Evolutionary conservation across 1,140 invertebrate genomes (phyloP).

Genomic region (Cotesia glomerata): DNA sequence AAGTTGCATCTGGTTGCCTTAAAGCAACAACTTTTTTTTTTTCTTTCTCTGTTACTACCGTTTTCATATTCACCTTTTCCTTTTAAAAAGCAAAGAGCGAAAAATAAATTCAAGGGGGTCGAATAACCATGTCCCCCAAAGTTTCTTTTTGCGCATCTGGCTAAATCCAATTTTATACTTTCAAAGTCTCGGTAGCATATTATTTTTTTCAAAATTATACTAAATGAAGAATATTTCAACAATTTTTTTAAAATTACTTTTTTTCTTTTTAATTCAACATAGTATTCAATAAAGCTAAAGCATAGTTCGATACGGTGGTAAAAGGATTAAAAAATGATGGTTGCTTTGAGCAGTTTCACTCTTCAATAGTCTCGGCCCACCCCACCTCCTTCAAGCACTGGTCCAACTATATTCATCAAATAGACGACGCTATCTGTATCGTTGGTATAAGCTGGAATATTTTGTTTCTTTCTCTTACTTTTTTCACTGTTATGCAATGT

Average conservation of each 20-base stretch:
- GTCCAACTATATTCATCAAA: slow-evolving; percentile 31
- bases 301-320: slow-evolving; percentile 3
- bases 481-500: not conserved
- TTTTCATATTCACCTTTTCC: not conserved
- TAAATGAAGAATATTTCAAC: not conserved
- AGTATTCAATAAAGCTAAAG: not conserved
- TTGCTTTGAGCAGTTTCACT: slow-evolving; percentile 63
- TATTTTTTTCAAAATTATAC: not conserved
- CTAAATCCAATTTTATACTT: not conserved
- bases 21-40: slow-evolving; percentile 45
- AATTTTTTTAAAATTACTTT: not conserved
- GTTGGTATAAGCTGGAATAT: not conserved
- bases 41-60: slow-evolving; percentile 21
- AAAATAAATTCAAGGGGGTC: not conserved
- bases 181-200: not conserved
- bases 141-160: slow-evolving; percentile 4
- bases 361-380: slow-evolving; percentile 56
- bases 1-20: slow-evolving; percentile 60
- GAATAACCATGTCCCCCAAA: too few species aligned
- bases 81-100: slow-evolving; percentile 1
- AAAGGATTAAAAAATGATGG: slow-evolving; percentile 46
- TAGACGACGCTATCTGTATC: not conserved
- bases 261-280: not conserved
- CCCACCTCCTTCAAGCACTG: slow-evolving; percentile 39
- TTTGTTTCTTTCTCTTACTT: not conserved